These are phyloP conservation scores for Tetrapedia diversipes DNA, from an alignment of 2,888 invertebrate species.

Conservation along the genomic window DNA sequence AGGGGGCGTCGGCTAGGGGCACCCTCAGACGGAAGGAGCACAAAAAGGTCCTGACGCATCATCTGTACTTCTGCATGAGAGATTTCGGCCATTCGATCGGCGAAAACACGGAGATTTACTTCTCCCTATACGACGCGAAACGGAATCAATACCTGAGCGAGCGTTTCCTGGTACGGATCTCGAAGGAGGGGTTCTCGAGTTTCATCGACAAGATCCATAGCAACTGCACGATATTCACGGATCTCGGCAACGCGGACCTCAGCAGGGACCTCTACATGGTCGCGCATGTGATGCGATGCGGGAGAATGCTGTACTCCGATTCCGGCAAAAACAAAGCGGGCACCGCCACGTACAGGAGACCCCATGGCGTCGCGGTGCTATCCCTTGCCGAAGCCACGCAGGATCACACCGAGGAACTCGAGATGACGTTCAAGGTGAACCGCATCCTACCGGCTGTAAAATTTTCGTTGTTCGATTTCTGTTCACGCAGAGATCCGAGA, in stretches of 20 bases:
- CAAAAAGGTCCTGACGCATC: slow-evolving; percentile 87
- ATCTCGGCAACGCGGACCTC: slow-evolving; percentile 92
- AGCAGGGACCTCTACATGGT: slow-evolving; percentile 94
- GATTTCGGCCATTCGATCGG: slow-evolving; percentile 94
- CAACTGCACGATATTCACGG: slow-evolving; percentile 94
- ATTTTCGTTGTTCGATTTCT: not conserved
- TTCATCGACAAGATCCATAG: slow-evolving; percentile 94
- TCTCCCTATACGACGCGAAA: slow-evolving; percentile 93
- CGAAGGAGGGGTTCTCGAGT: slow-evolving; percentile 95
- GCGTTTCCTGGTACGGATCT: slow-evolving; percentile 93
- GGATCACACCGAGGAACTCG: slow-evolving; percentile 88
- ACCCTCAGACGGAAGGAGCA: slow-evolving; percentile 85
- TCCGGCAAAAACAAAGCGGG: slow-evolving; percentile 82
- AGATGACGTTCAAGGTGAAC: slow-evolving; percentile 89
- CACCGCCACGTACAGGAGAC: slow-evolving; percentile 87
- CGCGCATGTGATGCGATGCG: slow-evolving; percentile 95
- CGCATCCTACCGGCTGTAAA: not conserved
- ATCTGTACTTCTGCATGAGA: slow-evolving; percentile 93
- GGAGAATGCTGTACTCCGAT: slow-evolving; percentile 90
- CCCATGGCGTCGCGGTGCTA: slow-evolving; percentile 94
- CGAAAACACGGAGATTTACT: slow-evolving; percentile 94
- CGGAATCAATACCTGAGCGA: slow-evolving; percentile 93
- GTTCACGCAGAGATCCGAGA: no score
- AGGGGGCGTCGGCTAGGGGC: slow-evolving; percentile 84
- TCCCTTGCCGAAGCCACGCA: slow-evolving; percentile 88